phyloP scores from a whole-genome alignment of 2,113 vertebrate species.

The Picathartes gymnocephalus region DNA sequence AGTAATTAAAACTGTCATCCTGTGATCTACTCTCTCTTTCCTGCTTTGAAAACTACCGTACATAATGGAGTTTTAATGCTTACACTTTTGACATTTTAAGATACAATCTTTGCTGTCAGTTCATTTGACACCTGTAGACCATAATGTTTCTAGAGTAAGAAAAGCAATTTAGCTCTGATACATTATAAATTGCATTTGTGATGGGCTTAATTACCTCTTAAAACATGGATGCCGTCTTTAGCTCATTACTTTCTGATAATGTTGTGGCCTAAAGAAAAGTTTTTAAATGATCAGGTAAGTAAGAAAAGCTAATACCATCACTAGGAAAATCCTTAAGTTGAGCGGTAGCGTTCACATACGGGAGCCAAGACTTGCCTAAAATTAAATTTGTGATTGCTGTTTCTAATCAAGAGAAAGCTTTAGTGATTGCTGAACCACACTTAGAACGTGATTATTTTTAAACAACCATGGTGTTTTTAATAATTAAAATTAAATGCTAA shows the following conservation, averaged over 20 bases:
- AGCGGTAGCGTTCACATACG: not conserved
- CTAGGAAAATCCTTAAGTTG: not conserved
- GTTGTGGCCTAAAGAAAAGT: not conserved
- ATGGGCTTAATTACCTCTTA: not conserved
- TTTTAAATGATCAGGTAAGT: not conserved
- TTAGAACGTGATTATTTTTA: not conserved
- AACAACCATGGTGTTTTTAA: not conserved
- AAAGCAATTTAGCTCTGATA: not conserved
- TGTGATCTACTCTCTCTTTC: not conserved
- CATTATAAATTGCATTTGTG: not conserved
- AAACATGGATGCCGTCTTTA: not conserved
- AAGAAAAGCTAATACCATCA: not conserved
- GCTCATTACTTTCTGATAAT: not conserved
- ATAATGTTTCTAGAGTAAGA: not conserved
- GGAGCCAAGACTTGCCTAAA: not conserved
- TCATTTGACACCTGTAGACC: not conserved
- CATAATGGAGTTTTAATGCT: not conserved
- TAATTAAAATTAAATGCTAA: not conserved
- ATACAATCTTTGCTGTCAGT: not conserved
- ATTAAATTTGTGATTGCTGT: not conserved
- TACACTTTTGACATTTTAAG: not conserved
- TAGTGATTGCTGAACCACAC: not conserved
- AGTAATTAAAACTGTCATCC: not conserved
- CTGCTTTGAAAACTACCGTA: not conserved
- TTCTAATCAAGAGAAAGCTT: not conserved